phyloP scores from a whole-genome alignment of 2,113 vertebrate species.

The Ranitomeya variabilis region DNA sequence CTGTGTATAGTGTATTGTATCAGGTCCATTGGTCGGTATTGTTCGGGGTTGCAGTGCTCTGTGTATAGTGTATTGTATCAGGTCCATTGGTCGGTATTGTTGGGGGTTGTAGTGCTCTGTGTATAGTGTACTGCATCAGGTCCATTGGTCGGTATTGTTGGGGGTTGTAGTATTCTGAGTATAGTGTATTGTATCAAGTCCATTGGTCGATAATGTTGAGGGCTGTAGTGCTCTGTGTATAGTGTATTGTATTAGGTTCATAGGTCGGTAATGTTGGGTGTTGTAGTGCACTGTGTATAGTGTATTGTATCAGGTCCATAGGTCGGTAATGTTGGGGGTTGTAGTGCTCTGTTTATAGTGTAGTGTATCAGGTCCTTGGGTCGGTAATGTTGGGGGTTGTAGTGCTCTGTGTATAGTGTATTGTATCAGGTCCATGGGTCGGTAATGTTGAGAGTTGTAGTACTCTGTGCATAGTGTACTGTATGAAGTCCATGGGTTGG shows the following conservation, averaged over 20 bases:
- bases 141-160: background rate
- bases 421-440: background rate
- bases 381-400: background rate
- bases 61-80: background rate
- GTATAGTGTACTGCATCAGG: background rate
- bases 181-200: background rate
- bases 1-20: background rate
- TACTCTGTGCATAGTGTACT: background rate
- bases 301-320: background rate
- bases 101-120: background rate
- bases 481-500: no score
- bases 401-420: background rate
- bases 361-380: background rate
- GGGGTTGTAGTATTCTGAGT: background rate
- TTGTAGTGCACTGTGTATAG: background rate
- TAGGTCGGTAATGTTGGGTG: background rate
- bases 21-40: background rate
- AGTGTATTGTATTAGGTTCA: background rate
- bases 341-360: background rate
- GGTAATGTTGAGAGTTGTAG: background rate
- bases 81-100: background rate
- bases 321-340: no score
- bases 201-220: background rate
- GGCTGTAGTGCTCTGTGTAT: background rate
- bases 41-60: background rate